Base-by-base conservation (phyloP, 2,797 vertebrate genomes). In the Chelon labrosus region DNA sequence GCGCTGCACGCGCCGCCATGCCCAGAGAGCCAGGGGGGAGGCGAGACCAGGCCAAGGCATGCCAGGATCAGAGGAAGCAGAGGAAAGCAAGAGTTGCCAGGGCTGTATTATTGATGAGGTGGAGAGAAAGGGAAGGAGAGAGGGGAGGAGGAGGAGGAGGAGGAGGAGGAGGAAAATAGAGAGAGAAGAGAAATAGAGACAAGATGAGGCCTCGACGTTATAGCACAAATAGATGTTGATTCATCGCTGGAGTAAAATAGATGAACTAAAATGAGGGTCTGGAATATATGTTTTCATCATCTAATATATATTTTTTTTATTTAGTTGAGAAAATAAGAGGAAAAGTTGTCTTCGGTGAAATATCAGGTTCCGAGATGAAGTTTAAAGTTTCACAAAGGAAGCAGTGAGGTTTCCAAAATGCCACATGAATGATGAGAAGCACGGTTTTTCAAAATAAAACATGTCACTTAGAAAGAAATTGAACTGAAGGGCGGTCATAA, bases 61-160 rank as follows among this genome's bases (percentile, higher is more conserved):
- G 87, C 62, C 77, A 86, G 85, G 87, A 91, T 90, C 86, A 91
- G 88, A 92, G 87, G 72, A 88, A 86, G 66, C 77, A 80, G 84
- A 85, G 88, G 87, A 82, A 85, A 74, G 86, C 84, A 83, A 90
- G 86, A 87, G 91, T 89, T 93, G 90, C 91, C 91, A 91, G 84
- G 57, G 12, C 83, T 94, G 88, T 91, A 91, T 94, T 93, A 95
- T 94, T 94, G 91, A 95, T 94, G 92, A 93, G 91, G 77, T 22
- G 27, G 85, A 90, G 88, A 84, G 87, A 85, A 71, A 83, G 66
- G 41, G 85, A 85, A 85, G 22, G 22, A 22, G 22, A 22, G 22
- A 22, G 22, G 22, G 22, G 41, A 51, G 60, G 35, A 74, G 85
- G 77, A 67, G 65, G 59, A 60, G 60, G 42, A 6, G 42, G 69